Percentiles rank a stretch among this genome's conserved stretches.
phyloP scores from a whole-genome alignment of 2,113 vertebrate genomes.

The Corynorhinus townsendii region DNA sequence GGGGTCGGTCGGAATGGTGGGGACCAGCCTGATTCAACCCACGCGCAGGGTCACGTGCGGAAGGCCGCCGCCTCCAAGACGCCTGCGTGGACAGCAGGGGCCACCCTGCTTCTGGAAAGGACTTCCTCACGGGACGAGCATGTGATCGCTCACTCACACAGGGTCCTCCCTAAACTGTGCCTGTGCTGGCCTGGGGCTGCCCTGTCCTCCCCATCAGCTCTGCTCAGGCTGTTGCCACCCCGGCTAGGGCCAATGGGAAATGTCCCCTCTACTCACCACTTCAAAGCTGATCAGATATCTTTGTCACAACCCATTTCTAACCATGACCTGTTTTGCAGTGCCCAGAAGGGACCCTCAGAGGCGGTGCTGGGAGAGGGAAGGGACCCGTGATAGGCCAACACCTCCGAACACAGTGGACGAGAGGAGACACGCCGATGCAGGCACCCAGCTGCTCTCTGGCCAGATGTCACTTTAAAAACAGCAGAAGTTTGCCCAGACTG shows the following conservation, averaged over 20 bases:
- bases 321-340: not conserved
- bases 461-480: not conserved
- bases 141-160: rapidly evolving
- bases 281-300: not conserved
- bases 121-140: no score
- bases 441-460: rapidly evolving
- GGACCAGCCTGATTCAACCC: rapidly evolving
- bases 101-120: not conserved
- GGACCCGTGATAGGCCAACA: not conserved
- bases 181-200: not conserved
- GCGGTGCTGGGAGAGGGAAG: not conserved
- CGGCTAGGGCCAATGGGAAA: not conserved
- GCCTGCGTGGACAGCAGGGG: rapidly evolving
- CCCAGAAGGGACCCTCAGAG: rapidly evolving
- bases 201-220: no score
- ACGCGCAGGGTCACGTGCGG: rapidly evolving
- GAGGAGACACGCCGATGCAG: rapidly evolving
- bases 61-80: rapidly evolving
- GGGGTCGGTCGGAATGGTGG: rapidly evolving
- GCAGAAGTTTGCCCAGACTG: not conserved
- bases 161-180: not conserved
- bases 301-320: not conserved
- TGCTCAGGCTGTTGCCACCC: rapidly evolving
- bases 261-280: not conserved
- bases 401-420: not conserved